A percentile compares a stretch with the other conserved stretches of the same genome.
Evolutionary conservation across 2,888 invertebrate genomes (phyloP).

Genomic region (Fissipunctia ypsillon): DNA sequence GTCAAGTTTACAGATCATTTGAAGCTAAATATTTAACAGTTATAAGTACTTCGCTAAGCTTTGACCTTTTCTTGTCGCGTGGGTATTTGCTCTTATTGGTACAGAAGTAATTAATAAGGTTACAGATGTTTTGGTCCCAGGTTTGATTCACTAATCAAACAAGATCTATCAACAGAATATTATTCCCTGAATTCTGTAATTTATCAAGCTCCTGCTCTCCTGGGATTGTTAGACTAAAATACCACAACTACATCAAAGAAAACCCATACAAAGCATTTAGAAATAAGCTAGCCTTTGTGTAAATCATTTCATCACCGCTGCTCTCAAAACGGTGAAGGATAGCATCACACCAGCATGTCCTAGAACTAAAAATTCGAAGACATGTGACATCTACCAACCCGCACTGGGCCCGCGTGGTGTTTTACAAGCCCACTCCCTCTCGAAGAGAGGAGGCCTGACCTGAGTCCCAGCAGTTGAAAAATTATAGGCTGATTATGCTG

Average conservation of each 20-base stretch:
- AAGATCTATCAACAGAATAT: background rate
- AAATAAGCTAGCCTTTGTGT: background rate
- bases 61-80: constrained; percentile 1
- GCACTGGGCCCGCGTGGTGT: too few relatives aligned
- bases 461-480: too few relatives aligned
- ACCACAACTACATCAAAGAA: background rate
- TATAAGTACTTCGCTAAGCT: background rate
- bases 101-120: background rate
- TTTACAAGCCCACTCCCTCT: too few relatives aligned
- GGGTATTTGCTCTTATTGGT: background rate
- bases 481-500: too few relatives aligned
- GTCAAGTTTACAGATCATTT: constrained; percentile 28
- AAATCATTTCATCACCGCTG: too few relatives aligned
- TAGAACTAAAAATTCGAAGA: too few relatives aligned
- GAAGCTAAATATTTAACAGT: constrained; percentile 24
- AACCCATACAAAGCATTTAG: background rate
- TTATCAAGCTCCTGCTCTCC: background rate
- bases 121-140: background rate
- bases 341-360: too few relatives aligned
- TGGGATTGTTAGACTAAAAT: background rate
- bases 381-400: too few relatives aligned
- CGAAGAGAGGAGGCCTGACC: too few relatives aligned
- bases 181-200: background rate
- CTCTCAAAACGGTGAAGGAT: too few relatives aligned
- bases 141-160: background rate